phyloP scores from a whole-genome alignment of 2,888 invertebrate species.

The Hemistola chrysoprasaria region DNA sequence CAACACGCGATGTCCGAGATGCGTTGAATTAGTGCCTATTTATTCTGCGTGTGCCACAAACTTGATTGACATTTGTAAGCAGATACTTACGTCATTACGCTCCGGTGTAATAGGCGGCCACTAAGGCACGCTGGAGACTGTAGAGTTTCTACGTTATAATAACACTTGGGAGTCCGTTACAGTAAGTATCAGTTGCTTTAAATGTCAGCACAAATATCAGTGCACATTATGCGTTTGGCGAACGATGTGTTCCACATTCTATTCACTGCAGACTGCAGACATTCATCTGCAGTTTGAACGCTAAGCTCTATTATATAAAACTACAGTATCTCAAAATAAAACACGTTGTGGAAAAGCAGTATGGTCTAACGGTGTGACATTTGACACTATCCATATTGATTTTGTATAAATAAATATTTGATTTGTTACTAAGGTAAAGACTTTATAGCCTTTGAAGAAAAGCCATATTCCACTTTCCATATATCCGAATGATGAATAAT shows the following conservation, averaged over 20 bases:
- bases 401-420: too few species aligned
- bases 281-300: slow-evolving; percentile 29
- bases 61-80: slow-evolving; percentile 30
- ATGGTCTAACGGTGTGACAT: slow-evolving; percentile 39
- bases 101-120: slow-evolving; percentile 35
- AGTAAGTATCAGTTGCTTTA: slow-evolving; percentile 49
- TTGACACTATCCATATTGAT: too few species aligned
- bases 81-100: slow-evolving; percentile 33
- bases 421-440: too few species aligned
- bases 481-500: too few species aligned
- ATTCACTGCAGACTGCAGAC: slow-evolving; percentile 28
- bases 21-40: slow-evolving; percentile 16
- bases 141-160: slow-evolving; percentile 38
- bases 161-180: slow-evolving; percentile 38
- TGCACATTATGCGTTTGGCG: too few species aligned
- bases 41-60: slow-evolving; percentile 20
- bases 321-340: too few species aligned
- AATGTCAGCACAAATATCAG: slow-evolving; percentile 36
- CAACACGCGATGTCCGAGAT: slow-evolving; percentile 5
- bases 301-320: too few species aligned
- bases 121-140: slow-evolving; percentile 1
- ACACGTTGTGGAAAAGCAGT: too few species aligned
- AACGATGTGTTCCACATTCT: too few species aligned
- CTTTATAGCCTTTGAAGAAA: too few species aligned
- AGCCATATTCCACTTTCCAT: too few species aligned